phyloP scores from a whole-genome alignment of 2,888 invertebrate species.

The Nomada ruficornis region DNA sequence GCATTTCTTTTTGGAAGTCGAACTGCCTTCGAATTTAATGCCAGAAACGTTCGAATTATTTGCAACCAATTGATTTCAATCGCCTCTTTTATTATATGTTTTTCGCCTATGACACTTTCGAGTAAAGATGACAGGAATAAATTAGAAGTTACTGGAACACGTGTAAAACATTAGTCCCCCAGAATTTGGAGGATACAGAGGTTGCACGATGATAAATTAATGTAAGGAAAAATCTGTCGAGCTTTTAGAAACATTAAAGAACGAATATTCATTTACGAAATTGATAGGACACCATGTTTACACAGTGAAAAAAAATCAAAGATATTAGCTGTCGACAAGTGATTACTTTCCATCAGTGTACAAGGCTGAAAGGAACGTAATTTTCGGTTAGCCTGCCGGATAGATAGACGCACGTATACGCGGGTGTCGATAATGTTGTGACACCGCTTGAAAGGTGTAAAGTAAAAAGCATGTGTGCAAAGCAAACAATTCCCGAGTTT shows the following conservation, averaged over 20 bases:
- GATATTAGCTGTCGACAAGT: too few relatives aligned
- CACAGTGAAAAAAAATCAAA: background rate
- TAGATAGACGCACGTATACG: constrained; percentile 15
- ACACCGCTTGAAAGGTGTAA: constrained; percentile 62
- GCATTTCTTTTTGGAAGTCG: background rate
- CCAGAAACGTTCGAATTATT: too few relatives aligned
- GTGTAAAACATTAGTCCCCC: background rate
- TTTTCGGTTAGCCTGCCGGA: constrained; percentile 11
- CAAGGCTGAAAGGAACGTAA: constrained; percentile 10
- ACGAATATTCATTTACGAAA: background rate
- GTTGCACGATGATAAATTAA: background rate
- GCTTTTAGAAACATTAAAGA: background rate
- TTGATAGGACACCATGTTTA: background rate
- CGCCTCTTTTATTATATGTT: background rate
- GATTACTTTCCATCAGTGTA: too few relatives aligned
- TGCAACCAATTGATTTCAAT: background rate
- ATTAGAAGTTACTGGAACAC: background rate
- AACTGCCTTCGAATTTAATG: background rate
- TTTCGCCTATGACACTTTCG: too few relatives aligned
- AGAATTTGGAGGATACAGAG: background rate
- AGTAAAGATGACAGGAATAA: background rate
- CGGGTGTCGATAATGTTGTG: constrained; percentile 55
- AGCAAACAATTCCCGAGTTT: constrained; percentile 67
- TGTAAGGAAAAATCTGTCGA: background rate
- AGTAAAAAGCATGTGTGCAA: constrained; percentile 61